Evolutionary conservation across 1,140 invertebrate genomes (phyloP).

Genomic region (Saccostrea cuccullata): DNA sequence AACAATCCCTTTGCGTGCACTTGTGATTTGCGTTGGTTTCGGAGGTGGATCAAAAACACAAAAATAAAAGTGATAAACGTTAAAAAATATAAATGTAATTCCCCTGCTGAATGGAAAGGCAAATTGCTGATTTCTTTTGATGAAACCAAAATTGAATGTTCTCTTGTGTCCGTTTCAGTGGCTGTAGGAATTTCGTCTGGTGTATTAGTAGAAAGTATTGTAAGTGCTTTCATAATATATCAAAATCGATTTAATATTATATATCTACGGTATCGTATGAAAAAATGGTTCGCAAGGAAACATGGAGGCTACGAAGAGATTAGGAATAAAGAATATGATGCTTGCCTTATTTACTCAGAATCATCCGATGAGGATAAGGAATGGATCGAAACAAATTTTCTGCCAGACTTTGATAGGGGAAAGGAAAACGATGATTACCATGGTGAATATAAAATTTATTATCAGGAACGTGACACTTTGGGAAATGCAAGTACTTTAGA

Average conservation of each 20-base stretch:
- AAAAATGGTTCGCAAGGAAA: slow-evolving; percentile 56
- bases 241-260: slow-evolving; percentile 45
- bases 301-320: slow-evolving; percentile 49
- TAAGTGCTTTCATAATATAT: slow-evolving; percentile 44
- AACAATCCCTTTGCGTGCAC: slow-evolving; percentile 68
- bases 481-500: background rate
- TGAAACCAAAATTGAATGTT: slow-evolving; percentile 64
- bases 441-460: background rate
- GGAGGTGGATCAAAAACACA: slow-evolving; percentile 66
- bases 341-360: slow-evolving; percentile 61
- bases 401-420: slow-evolving; percentile 63
- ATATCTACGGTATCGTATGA: background rate
- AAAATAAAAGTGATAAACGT: slow-evolving; percentile 46
- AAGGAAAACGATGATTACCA: background rate
- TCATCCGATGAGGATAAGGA: slow-evolving; percentile 42
- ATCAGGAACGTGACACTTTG: background rate
- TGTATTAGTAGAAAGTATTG: slow-evolving; percentile 20
- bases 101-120: slow-evolving; percentile 62
- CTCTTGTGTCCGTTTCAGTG: slow-evolving; percentile 53
- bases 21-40: slow-evolving; percentile 70
- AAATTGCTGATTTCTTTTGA: slow-evolving; percentile 62
- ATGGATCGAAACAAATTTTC: slow-evolving; percentile 61
- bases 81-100: slow-evolving; percentile 61
- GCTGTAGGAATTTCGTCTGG: slow-evolving; percentile 37
- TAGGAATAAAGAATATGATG: slow-evolving; percentile 55